Percentiles rank a stretch among this genome's conserved stretches.
These are phyloP conservation scores for Cremastobaeus sp. DNA, from an alignment of 2,888 invertebrate genomes.

Conservation along the genomic window DNA sequence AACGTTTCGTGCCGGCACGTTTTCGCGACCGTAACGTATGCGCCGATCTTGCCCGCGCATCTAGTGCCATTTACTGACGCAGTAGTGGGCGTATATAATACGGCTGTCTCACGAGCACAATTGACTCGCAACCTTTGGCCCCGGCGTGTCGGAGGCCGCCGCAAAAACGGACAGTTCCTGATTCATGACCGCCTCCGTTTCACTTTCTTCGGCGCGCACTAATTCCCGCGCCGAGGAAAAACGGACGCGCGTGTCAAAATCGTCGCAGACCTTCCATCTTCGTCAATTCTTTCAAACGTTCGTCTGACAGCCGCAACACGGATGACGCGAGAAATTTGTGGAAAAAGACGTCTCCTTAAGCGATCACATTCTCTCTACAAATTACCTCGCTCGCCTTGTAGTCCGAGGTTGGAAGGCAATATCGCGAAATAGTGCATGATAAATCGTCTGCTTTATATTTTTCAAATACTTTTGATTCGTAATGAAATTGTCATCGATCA, in stretches of 20 bases:
- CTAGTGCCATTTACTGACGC: conserved; percentile 28
- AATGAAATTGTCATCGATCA: too few species aligned
- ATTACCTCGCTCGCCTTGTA: conserved; percentile 39
- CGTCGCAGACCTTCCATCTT: conserved; percentile 8
- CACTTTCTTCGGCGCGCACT: conserved; percentile 13
- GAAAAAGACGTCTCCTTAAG: conserved; percentile 29
- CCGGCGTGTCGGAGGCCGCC: conserved; percentile 61
- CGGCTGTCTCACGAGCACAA: conserved; percentile 63
- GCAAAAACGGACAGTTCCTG: conserved; percentile 62
- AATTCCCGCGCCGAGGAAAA: conserved; percentile 1
- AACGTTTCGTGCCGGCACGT: conserved; percentile 39
- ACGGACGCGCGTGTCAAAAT: conserved; percentile 15
- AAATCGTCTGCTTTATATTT: too few species aligned
- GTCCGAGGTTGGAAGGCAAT: conserved; percentile 4
- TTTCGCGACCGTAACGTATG: conserved; percentile 31
- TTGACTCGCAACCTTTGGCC: conserved; percentile 66
- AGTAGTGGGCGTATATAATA: conserved; percentile 56
- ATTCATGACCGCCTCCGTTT: conserved; percentile 63
- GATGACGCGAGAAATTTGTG: conserved; percentile 21
- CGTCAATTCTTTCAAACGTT: conserved; percentile 18
- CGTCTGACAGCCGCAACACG: not conserved
- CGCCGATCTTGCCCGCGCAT: conserved; percentile 34
- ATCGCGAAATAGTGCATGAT: conserved; percentile 18
- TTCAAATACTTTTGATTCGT: too few species aligned
- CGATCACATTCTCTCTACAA: conserved; percentile 36